Evolutionary conservation across 2,888 invertebrate species (phyloP).

Genomic region (Eucriotettix oculatus): DNA sequence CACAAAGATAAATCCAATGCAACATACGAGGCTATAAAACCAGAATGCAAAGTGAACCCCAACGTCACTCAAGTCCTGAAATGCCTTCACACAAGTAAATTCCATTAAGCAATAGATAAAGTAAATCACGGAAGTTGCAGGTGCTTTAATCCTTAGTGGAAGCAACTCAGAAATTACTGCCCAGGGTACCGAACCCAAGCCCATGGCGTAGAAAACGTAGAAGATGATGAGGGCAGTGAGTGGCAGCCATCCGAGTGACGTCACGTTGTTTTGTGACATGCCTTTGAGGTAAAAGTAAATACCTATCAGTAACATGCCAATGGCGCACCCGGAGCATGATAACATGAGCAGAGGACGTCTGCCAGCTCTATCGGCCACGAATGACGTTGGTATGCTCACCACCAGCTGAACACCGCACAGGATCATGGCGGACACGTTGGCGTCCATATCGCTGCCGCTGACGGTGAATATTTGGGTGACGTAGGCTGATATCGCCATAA

Average conservation of each 20-base stretch:
- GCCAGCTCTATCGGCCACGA: constrained; percentile 42
- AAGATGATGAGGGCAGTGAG: constrained; percentile 39
- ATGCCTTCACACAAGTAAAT: too few relatives aligned
- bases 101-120: too few relatives aligned
- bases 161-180: constrained; percentile 46
- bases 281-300: constrained; percentile 38
- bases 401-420: constrained; percentile 35
- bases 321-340: constrained; percentile 36
- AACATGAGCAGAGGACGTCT: constrained; percentile 39
- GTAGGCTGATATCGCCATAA: constrained; percentile 39
- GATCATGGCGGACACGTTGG: constrained; percentile 33
- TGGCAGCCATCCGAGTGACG: constrained; percentile 36
- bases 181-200: constrained; percentile 44
- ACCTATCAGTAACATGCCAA: constrained; percentile 35
- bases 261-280: constrained; percentile 28
- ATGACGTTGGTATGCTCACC: constrained; percentile 38
- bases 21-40: too few relatives aligned
- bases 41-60: too few relatives aligned
- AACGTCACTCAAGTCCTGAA: too few relatives aligned
- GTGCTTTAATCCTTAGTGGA: constrained; percentile 42
- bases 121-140: constrained; percentile 36
- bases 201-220: constrained; percentile 43
- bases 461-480: constrained; percentile 43
- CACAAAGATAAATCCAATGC: too few relatives aligned
- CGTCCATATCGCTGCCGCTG: constrained; percentile 30